These are phyloP conservation scores for Pimpla rufipes DNA, from an alignment of 2,888 invertebrate genomes.

Conservation along the genomic window DNA sequence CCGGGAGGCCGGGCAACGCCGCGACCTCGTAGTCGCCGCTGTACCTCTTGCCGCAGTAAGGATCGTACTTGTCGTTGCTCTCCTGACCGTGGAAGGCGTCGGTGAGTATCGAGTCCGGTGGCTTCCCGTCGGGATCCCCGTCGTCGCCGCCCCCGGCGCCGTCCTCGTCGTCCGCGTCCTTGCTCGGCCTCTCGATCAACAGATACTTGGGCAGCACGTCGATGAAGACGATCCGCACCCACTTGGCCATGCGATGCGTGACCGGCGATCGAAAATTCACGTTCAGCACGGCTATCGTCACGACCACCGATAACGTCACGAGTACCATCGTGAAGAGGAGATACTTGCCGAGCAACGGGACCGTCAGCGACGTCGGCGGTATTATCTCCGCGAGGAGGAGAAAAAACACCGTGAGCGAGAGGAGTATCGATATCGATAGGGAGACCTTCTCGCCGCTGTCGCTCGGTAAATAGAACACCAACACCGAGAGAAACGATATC, in stretches of 20 bases:
- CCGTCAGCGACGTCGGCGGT: conserved; percentile 96
- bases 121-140: conserved; percentile 85
- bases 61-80: conserved; percentile 88
- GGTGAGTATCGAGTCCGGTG: conserved; percentile 90
- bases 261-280: conserved; percentile 97
- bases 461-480: conserved; percentile 98
- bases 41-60: conserved; percentile 88
- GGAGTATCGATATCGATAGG: conserved; percentile 96
- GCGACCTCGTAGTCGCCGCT: conserved; percentile 92
- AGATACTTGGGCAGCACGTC: conserved; percentile 94
- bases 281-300: conserved; percentile 97
- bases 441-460: conserved; percentile 99
- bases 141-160: conserved; percentile 86
- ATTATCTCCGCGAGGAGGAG: conserved; percentile 97
- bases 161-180: conserved; percentile 89
- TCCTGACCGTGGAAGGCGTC: conserved; percentile 91
- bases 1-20: conserved; percentile 65
- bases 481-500: conserved; percentile 97
- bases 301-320: conserved; percentile 96
- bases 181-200: conserved; percentile 95
- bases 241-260: conserved; percentile 96
- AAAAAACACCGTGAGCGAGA: conserved; percentile 97
- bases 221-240: conserved; percentile 95
- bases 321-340: conserved; percentile 97
- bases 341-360: conserved; percentile 96